Evolutionary conservation across 2,113 vertebrate genomes (phyloP), one percentile per base, ranked within the genome.

Genomic region (Struthio camelus): DNA sequence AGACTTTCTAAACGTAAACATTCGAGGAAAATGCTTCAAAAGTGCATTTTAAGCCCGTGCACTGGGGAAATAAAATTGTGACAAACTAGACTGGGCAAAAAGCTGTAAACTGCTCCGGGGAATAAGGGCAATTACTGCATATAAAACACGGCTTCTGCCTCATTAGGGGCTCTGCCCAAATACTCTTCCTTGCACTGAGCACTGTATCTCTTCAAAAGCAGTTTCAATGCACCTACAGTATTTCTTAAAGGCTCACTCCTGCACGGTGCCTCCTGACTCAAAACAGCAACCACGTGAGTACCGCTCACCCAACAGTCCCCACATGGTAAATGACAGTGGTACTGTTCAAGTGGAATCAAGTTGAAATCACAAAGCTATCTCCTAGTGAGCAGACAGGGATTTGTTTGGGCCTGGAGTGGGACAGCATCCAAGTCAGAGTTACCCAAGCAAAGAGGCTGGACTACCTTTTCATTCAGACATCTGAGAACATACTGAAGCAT

Each of bases 1-100:
- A 56, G 27, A 22, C 75, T 89, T 95, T 75, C 93, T 86, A 92
- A 93, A 94, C 64, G 94, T 32, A 89, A 94, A 81, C 50, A 89
- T 77, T 84, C 38, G 16, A 84, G 18, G 34, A 93, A 89, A 96
- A 95, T 0, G 3, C 40, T 90, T 84, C n/a, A 78, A 90, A 93
- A 92, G 38, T 7, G 0, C 73, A 40, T 62, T 96, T 71, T 53
- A 80, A 34, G 27, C 54, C 32, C 54, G n/a, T 64, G 25, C 70
- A 87, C n/a, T 20, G 28, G 30, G 10, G 66, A 94, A 90, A 87
- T 54, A 92, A 93, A 93, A 59, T 17, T 86, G 72, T 28, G 54
- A 62, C 69, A 66, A 93, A 71, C n/a, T 14, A 94, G 61, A 72
- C 16, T 3, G 1, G n/a, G 34, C 48, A 85, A 90, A 90, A 44